Evolutionary conservation across 2,888 invertebrate genomes (phyloP), one percentile per base, ranked within the genome.

Genomic region (Arenicola marina): DNA sequence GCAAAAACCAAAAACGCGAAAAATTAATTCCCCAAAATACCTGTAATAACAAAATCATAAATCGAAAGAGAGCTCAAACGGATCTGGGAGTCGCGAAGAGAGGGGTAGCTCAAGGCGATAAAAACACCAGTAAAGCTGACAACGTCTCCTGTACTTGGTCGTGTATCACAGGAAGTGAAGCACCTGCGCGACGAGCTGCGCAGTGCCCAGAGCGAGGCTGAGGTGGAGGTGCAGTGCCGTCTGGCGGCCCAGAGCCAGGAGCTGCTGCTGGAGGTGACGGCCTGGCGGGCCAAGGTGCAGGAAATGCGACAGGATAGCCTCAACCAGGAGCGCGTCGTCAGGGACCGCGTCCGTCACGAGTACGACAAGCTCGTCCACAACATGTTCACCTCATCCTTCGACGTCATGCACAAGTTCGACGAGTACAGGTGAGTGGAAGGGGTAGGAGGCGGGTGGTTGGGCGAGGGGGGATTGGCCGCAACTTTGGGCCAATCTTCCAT

Each of bases 351-450:
- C 28, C 71, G 73, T 51, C 74, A 78, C 33, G 80, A 83, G 51
- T 83, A 82, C 66, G 74, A 80, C 59, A 76, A 75, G 33, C 75
- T 83, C 28, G 75, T 83, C 2, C 75, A 79, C 60, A 79, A 77
- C 56, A 75, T 83, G 26, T 80, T 80, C 65, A 68, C 71, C 26
- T 73, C 76, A 1, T 72, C 75, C n/a, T 77, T 76, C 51, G 75
- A 77, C 21, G 73, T 82, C 44, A 77, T 77, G 65, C 67, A 74
- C 56, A 78, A 79, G 64, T 77, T 81, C 72, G 82, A 83, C 66
- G 78, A 79, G 56, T 81, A 78, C 73, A 77, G 79, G 77, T 79
- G 59, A 62, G 60, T 1, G 15, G 2, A 33, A 56, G 15, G 2
- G 28, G 11, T 4, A 21, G 4, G 18, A 43, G 43, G 18, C 11